These are phyloP conservation scores for Sylvilagus floridanus DNA, from an alignment of 2,797 vertebrate species.

Conservation along the genomic window DNA sequence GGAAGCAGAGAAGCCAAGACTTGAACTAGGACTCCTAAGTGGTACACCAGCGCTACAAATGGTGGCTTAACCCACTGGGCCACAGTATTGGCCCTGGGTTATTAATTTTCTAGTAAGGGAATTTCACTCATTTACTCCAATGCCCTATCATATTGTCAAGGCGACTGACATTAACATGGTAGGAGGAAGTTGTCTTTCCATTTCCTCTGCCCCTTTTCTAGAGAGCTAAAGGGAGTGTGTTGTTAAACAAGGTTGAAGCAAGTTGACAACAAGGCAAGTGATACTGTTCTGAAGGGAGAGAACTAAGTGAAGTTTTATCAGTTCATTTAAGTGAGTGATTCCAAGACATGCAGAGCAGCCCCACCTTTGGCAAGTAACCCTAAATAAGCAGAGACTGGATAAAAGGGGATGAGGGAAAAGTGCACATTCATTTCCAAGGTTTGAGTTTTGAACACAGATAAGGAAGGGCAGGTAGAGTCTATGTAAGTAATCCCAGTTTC, in stretches of 20 bases:
- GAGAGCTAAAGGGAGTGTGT: neutral
- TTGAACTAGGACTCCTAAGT: no score
- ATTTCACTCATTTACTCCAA: neutral
- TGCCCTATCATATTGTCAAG: neutral
- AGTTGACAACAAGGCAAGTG: neutral
- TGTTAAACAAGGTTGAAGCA: neutral
- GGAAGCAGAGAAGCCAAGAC: no score
- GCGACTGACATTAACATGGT: neutral
- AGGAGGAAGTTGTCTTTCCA: neutral
- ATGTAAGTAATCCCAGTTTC: neutral
- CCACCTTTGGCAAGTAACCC: neutral
- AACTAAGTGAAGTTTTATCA: neutral
- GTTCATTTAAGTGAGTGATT: neutral
- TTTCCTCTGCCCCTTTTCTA: neutral
- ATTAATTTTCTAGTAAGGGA: neutral
- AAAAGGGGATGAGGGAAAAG: neutral
- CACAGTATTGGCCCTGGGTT: no score
- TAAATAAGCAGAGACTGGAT: neutral
- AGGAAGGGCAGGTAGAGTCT: neutral
- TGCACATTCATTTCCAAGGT: neutral
- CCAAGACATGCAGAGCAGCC: neutral
- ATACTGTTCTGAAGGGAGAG: no score
- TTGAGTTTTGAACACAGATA: neutral
- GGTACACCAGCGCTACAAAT: no score
- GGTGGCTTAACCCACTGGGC: no score